Base-by-base conservation (phyloP, 2,888 invertebrate genomes). In the Ectemnius continuus region DNA sequence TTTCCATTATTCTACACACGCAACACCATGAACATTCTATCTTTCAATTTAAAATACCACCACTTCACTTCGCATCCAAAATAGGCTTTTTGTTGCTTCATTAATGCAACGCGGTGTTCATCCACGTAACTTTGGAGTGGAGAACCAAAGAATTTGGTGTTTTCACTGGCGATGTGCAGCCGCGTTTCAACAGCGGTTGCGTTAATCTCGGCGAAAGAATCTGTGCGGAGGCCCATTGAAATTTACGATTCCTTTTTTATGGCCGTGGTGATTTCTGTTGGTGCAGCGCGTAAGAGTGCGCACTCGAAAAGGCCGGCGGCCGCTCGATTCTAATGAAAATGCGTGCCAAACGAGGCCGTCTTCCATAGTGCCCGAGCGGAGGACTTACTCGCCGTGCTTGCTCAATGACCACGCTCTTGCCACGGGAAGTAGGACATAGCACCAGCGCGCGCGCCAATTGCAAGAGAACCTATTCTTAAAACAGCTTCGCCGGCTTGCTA, bases 401-500 rank as follows among this genome's bases (percentile, higher is more conserved):
- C 76, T 65, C 76, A 76, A 76, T 68, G 76, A 68, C 28, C n/a
- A 16, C 64, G 72, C 20, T 64, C 16, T 36, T 36, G 36, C 61
- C 46, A 69, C 52, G 67, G 67, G 70, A 76, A 76, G 76, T 76
- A 65, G 76, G 76, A 76, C 76, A 58, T 45, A 20, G 52, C 58
- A 36, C 36, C 8, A 36, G 36, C 36, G 23, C 23, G 23, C 23
- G 23, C 23, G 36, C 36, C 36, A 36, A 70, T 76, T 70, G 67
- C 67, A 56, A 66, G 76, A 67, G 67, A 76, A 67, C 76, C 76
- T 36, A 61, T 70, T 61, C 67, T 67, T 75, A 67, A 68, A 66
- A 75, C 63, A 62, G 76, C 48, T 47, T 67, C 63, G 64, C 18
- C 61, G 57, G 8, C 61, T 76, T 76, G 76, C 76, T 76, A 76